Base-by-base conservation (phyloP, 64 coral and sea anemone species). In the Pocillopora damicornis region DNA sequence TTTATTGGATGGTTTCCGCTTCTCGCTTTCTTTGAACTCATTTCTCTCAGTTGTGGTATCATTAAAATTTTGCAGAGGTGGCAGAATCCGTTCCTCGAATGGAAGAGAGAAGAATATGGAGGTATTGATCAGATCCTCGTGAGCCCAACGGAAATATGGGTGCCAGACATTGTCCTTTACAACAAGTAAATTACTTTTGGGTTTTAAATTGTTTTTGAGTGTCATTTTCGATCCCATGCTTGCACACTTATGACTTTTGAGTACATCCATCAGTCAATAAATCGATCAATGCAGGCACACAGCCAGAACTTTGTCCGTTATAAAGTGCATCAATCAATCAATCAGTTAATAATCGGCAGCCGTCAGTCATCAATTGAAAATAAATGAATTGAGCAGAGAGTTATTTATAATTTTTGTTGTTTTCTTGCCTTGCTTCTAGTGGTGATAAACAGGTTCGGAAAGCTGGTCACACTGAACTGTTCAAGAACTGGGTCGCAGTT, bases 381-480 rank as follows among this genome's bases (percentile, higher is more conserved):
- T 51, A 51, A 51, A 51, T 51, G 3, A 51, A 51, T 51, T 51
- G 42, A 51, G 12, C 13, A 11, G 38, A n/a, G 16, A 65, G 15
- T 34, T 37, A 6, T 71, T 9, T 12, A 35, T 35, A 10, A 15
- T 15, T 1, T 12, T 8, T 2, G 1, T 58, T 56, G 20, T 42
- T 14, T 76, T 45, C 5, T 25, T 26, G 11, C 38, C 61, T 61
- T 79, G 30, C n/a, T n/a, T n/a, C n/a, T 79, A 92, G 93, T 68
- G 89, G 86, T 0, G 89, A 95, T 35, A 81, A 88, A 13, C 58
- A 83, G 25, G 71, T 80, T 34, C 57, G 60, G 11, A 86, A 88
- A 63, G 77, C 93, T 23, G 93, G 93, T 11, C 82, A 87, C 20
- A 86, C 78, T 14, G 86, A 95, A 76, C 78, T 92, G 51, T 95